Evolutionary conservation across 2,888 invertebrate genomes (phyloP), one percentile per base, ranked within the genome.

Genomic region (Myathropa florea): DNA sequence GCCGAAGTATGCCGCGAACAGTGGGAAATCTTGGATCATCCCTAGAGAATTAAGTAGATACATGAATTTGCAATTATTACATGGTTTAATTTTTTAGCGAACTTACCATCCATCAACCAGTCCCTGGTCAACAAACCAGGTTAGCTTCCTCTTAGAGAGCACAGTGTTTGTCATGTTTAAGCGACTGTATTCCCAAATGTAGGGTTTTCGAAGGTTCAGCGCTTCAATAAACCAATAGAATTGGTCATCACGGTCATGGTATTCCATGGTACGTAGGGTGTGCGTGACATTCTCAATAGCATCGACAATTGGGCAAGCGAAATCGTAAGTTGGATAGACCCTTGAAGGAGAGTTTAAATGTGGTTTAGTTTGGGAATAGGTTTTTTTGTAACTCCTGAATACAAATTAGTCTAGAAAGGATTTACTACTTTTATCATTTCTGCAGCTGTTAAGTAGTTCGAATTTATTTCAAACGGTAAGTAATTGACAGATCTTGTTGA

Each of bases 21-120:
- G 99, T 99, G 10, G 99, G 99, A 94, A 99, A 98, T 70, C 99
- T 95, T 0, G 99, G 99, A 94, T 99, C 99, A 93, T 99, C 98
- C 97, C 97, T 97, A 89, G 75, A 83, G 64, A 59, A 21, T 24
- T 23, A 3, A 12, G 4, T 12, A 7, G 7, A n/a, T 18, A 18
- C 6, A 18, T 46, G 18, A 46, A 18, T 1, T 4, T 4, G 12
- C 12, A 12, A 9, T 6, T n/a, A 18, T 18, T 7, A 14, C 24
- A 21, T 7, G 4, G 55, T 1, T 23, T 21, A 6, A 23, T 3
- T 23, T 53, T 26, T 3, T 9, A 39, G 2, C 46, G 18, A 7
- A 59, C 39, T 85, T 81, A 90, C 98, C 99, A 99, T 90, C 99
- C 99, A 93, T 98, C 98, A 0, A 99, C 99, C 30, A 97, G 93